Percentiles rank a stretch among this genome's conserved stretches.
Conservation (phyloP, 1,140 invertebrate species). For the Drosophila equinoxialis region DNA sequence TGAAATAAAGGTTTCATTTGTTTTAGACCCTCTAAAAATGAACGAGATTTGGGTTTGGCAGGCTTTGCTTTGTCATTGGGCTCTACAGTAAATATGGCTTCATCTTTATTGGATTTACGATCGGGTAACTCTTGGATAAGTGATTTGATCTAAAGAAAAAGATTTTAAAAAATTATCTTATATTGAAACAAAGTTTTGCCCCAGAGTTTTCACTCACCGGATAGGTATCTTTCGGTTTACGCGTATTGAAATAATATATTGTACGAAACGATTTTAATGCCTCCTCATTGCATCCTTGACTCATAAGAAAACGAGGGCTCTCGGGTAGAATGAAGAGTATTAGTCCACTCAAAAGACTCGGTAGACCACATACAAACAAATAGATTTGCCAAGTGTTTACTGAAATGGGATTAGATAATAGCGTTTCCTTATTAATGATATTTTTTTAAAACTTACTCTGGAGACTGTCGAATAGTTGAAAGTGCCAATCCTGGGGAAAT, state of each 20-base stretch:
- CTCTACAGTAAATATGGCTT: constrained; percentile 70
- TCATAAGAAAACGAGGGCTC: constrained; percentile 92
- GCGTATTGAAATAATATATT: constrained; percentile 85
- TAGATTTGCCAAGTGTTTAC: constrained; percentile 91
- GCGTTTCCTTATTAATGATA: background rate
- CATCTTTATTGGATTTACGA: constrained; percentile 48
- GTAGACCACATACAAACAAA: constrained; percentile 86
- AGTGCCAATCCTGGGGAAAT: constrained; percentile 83
- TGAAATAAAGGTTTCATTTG: constrained; percentile 75
- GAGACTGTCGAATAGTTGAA: constrained; percentile 83
- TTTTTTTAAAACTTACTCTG: constrained; percentile 84
- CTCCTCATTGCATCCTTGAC: constrained; percentile 87
- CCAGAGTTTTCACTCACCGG: constrained; percentile 84
- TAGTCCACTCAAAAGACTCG: constrained; percentile 86
- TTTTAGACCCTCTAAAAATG: constrained; percentile 56
- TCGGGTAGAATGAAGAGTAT: constrained; percentile 88
- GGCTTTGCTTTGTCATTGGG: constrained; percentile 44
- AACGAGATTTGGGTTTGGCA: constrained; percentile 27
- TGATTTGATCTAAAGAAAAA: constrained; percentile 50
- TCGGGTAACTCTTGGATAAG: constrained; percentile 68
- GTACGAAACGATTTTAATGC: constrained; percentile 83
- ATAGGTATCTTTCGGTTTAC: constrained; percentile 85
- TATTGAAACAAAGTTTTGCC: too few species aligned
- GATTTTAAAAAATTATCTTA: background rate
- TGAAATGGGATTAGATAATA: background rate